These are phyloP conservation scores for Heliconius charithonia DNA, from an alignment of 2,888 invertebrate genomes.

Conservation along the genomic window DNA sequence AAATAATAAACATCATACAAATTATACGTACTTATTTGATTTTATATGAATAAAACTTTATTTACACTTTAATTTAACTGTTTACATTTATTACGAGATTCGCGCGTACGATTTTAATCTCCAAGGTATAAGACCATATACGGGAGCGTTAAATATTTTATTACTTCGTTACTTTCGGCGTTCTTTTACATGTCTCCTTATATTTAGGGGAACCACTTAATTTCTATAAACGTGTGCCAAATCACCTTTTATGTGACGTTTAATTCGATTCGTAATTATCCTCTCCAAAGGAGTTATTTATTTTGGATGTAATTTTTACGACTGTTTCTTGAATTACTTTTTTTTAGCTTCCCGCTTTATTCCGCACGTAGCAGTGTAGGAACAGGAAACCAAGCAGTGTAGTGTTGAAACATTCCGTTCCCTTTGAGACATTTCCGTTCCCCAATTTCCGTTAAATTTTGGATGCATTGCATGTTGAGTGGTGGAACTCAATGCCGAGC, in stretches of 20 bases:
- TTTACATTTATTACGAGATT: constrained; percentile 32
- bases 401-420: too few relatives aligned
- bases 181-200: not conserved
- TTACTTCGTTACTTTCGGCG: constrained; percentile 14
- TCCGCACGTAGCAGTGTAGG: too few relatives aligned
- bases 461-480: too few relatives aligned
- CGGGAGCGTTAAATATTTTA: constrained; percentile 28
- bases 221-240: constrained; percentile 14
- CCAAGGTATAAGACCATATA: constrained; percentile 1
- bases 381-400: too few relatives aligned
- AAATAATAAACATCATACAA: too few relatives aligned
- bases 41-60: not conserved
- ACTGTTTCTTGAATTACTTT: not conserved
- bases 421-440: too few relatives aligned
- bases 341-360: not conserved
- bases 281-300: not conserved
- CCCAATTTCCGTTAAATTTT: too few relatives aligned
- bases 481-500: too few relatives aligned
- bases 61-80: constrained; percentile 18
- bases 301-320: not conserved
- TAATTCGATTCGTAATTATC: constrained; percentile 23
- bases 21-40: not conserved
- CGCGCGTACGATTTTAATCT: constrained; percentile 21
- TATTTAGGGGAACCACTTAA: constrained; percentile 19
- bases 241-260: constrained; percentile 26